Conservation (phyloP, 2,888 invertebrate genomes). For the Tachystola acroxantha region DNA sequence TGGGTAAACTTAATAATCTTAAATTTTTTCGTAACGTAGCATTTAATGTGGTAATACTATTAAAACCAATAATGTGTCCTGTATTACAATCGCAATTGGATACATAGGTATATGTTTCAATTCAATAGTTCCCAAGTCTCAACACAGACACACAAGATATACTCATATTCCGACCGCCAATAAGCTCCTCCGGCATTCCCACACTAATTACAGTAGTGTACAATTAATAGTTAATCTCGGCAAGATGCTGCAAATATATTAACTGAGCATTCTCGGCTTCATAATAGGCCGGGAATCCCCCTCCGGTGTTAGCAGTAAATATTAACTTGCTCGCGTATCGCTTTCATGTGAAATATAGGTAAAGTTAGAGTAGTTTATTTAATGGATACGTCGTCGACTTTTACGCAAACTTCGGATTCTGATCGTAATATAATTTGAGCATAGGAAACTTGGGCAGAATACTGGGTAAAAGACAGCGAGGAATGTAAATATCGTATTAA, state of each 20-base stretch:
- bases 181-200: too few relatives aligned
- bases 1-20: too few relatives aligned
- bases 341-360: constrained; percentile 52
- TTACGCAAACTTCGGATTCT: constrained; percentile 29
- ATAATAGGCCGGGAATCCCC: constrained; percentile 12
- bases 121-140: too few relatives aligned
- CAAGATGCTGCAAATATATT: constrained; percentile 2
- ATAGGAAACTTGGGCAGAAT: constrained; percentile 27
- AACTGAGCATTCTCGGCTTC: constrained; percentile 2
- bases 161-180: too few relatives aligned
- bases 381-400: constrained; percentile 48
- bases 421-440: constrained; percentile 41
- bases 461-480: not conserved
- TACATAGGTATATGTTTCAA: too few relatives aligned
- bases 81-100: too few relatives aligned
- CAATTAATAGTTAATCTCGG: constrained; percentile 1
- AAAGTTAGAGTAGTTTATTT: constrained; percentile 55
- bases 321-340: constrained; percentile 44
- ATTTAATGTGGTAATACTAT: too few relatives aligned
- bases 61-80: too few relatives aligned
- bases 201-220: not conserved
- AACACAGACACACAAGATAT: too few relatives aligned
- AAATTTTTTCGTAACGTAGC: too few relatives aligned
- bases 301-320: constrained; percentile 32
- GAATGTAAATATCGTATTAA: not conserved